A percentile compares a stretch with the other conserved stretches of the same genome.
phyloP scores from a whole-genome alignment of 2,888 invertebrate genomes.

The Ferdinandea cuprea region DNA sequence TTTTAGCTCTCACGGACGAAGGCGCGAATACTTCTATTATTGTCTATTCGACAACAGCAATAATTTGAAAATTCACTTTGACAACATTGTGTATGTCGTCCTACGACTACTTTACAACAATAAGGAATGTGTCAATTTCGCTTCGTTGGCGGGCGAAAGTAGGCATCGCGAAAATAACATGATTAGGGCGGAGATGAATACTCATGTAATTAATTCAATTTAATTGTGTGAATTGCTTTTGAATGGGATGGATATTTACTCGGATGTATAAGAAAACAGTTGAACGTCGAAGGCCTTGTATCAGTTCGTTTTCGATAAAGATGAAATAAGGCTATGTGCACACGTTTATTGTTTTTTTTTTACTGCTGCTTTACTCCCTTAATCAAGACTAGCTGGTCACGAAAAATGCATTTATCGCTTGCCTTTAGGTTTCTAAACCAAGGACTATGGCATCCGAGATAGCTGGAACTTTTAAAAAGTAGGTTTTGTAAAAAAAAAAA shows the following conservation, averaged over 20 bases:
- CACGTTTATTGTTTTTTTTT: no score
- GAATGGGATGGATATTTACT: slow-evolving; percentile 1
- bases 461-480: no score
- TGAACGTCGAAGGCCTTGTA: slow-evolving; percentile 8
- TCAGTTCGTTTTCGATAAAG: not conserved
- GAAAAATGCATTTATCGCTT: no score
- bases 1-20: slow-evolving; percentile 33
- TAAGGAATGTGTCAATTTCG: slow-evolving; percentile 44
- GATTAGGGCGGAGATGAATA: slow-evolving; percentile 54
- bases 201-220: slow-evolving; percentile 51
- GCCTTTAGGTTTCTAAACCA: no score
- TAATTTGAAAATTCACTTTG: slow-evolving; percentile 30
- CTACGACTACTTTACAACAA: slow-evolving; percentile 41
- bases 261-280: not conserved
- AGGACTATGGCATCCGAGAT: no score
- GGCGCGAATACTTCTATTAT: slow-evolving; percentile 42
- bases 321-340: no score
- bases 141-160: slow-evolving; percentile 57
- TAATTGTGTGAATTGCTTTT: slow-evolving; percentile 29
- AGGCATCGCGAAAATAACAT: slow-evolving; percentile 27
- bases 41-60: slow-evolving; percentile 27
- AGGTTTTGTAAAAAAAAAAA: no score
- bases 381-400: no score
- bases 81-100: slow-evolving; percentile 11
- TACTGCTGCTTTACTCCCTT: no score